Evolutionary conservation across 2,797 vertebrate genomes (phyloP).

Genomic region (Sebastes kiyomatsui): DNA sequence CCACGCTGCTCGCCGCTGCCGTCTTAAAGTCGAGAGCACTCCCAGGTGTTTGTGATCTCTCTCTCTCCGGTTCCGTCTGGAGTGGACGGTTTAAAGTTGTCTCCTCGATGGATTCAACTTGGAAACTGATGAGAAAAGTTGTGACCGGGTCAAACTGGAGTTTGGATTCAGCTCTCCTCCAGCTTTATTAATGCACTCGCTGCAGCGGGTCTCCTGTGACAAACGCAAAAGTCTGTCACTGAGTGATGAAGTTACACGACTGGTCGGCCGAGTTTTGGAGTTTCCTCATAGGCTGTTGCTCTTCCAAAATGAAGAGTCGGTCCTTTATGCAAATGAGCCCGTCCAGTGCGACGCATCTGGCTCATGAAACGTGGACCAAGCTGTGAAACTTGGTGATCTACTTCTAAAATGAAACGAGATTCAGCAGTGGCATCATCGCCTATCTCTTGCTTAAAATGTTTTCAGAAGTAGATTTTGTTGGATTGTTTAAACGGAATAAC

Average conservation of each 20-base stretch:
- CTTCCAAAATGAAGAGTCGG: too few species aligned
- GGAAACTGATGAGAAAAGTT: constrained; percentile 27
- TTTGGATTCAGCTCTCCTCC: constrained; percentile 5
- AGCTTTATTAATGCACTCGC: constrained; percentile 4
- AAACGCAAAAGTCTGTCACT: too few species aligned
- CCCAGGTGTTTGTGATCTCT: constrained; percentile 21
- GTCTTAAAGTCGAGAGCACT: neutral
- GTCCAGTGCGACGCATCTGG: too few species aligned
- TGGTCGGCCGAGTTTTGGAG: too few species aligned
- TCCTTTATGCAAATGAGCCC: too few species aligned
- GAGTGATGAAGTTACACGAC: too few species aligned
- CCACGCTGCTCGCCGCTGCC: neutral
- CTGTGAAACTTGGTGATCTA: too few species aligned
- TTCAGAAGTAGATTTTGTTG: too few species aligned
- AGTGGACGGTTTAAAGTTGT: constrained; percentile 1
- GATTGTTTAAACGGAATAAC: too few species aligned
- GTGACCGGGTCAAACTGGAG: constrained; percentile 16
- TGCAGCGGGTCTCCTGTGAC: constrained; percentile 7
- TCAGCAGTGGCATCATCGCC: rapidly evolving
- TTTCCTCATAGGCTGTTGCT: too few species aligned
- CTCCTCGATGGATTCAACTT: neutral
- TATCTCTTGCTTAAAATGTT: neutral
- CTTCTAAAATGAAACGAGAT: too few species aligned
- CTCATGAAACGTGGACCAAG: too few species aligned
- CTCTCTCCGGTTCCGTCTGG: neutral